Percentiles rank a stretch among this genome's conserved stretches.
phyloP scores from a whole-genome alignment of 2,113 vertebrate genomes.

The Ornithorhynchus anatinus region DNA sequence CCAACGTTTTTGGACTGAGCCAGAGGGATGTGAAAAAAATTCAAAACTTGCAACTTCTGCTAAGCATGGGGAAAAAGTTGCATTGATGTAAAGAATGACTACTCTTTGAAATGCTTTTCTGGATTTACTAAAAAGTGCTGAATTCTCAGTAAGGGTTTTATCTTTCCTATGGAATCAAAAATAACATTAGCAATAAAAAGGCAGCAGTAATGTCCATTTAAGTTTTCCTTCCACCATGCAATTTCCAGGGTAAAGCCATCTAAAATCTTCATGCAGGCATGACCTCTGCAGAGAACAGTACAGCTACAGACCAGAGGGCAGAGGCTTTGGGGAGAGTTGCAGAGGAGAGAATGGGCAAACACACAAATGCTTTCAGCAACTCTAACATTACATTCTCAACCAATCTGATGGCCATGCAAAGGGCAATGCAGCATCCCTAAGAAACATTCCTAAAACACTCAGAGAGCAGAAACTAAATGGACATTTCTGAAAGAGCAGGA shows the following conservation, averaged over 20 bases:
- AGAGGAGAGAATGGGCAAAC: constrained; percentile 8
- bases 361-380: constrained; percentile 22
- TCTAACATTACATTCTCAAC: constrained; percentile 56
- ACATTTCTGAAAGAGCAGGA: not conserved
- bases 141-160: not conserved
- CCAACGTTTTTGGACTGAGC: too few species aligned
- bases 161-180: not conserved
- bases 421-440: not conserved
- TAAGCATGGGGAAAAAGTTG: too few species aligned
- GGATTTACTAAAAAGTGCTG: not conserved
- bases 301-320: not conserved
- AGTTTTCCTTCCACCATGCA: constrained; percentile 28
- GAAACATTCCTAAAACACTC: not conserved
- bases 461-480: not conserved
- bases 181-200: not conserved
- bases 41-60: too few species aligned
- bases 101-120: too few species aligned
- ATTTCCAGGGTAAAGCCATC: not conserved
- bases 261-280: constrained; percentile 28
- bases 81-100: too few species aligned
- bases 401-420: constrained; percentile 46
- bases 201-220: not conserved
- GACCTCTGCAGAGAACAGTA: constrained; percentile 26
- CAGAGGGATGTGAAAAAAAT: too few species aligned
- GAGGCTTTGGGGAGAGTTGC: constrained; percentile 9